Percentiles rank a stretch among this genome's conserved stretches.
These are phyloP conservation scores for Lepidocolaptes lacrymiger DNA, from an alignment of 2,797 vertebrate species.

Conservation along the genomic window DNA sequence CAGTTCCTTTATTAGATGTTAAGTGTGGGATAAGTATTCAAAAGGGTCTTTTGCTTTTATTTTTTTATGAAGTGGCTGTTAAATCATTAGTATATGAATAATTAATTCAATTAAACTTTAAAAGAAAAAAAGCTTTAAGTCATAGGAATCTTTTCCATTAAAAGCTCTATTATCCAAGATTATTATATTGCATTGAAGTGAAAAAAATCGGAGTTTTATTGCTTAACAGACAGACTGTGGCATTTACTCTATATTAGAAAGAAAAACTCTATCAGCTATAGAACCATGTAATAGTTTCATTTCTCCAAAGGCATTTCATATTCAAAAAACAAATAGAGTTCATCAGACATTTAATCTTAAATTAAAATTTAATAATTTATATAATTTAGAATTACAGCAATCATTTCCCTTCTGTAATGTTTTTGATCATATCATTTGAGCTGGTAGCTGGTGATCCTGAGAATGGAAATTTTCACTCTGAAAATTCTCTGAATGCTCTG, in stretches of 20 bases:
- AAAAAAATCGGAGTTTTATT: conserved; percentile 1
- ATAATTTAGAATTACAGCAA: neutral
- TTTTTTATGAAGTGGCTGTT: conserved; percentile 9
- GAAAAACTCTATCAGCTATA: neutral
- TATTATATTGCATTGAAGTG: conserved; percentile 26
- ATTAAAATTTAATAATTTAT: neutral
- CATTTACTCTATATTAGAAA: conserved; percentile 32
- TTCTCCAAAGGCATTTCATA: neutral
- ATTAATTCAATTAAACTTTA: conserved; percentile 27
- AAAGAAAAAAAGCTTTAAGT: conserved; percentile 40
- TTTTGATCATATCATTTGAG: neutral
- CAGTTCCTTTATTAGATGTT: neutral
- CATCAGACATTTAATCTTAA: conserved; percentile 1
- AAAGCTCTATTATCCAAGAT: conserved; percentile 42
- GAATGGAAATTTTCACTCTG: neutral
- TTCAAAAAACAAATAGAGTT: conserved; percentile 36
- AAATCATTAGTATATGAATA: conserved; percentile 33
- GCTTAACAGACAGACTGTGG: neutral
- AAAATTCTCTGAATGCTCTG: neutral
- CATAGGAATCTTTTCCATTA: conserved; percentile 31
- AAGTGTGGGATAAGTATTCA: neutral
- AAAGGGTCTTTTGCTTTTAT: conserved; percentile 4
- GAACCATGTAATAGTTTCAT: neutral
- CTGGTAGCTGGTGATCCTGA: neutral
- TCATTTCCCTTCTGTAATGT: neutral